Evolutionary conservation across 2,113 vertebrate species (phyloP).

Genomic region (Seriola dumerili): DNA sequence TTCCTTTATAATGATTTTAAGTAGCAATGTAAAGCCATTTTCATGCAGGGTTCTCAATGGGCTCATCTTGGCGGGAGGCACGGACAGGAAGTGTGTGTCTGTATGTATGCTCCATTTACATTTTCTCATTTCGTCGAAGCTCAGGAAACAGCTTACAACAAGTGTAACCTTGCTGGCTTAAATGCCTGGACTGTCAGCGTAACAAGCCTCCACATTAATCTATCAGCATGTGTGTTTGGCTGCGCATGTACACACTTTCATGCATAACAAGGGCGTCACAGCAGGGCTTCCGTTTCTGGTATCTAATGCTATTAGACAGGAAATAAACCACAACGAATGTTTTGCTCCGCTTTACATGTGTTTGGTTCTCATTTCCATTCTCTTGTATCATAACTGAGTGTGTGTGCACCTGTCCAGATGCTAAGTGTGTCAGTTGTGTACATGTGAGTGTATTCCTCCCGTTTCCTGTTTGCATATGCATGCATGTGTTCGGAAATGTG

Average conservation of each 20-base stretch:
- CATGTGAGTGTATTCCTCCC: slow-evolving; percentile 5
- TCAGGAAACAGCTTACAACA: slow-evolving; percentile 48
- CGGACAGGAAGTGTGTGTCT: slow-evolving; percentile 26
- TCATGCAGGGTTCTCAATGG: slow-evolving; percentile 32
- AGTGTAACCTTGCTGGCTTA: slow-evolving; percentile 31
- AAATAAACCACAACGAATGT: slow-evolving; percentile 8
- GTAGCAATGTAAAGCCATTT: slow-evolving; percentile 51
- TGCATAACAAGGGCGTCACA: slow-evolving; percentile 14
- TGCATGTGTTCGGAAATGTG: not conserved
- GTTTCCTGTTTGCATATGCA: not conserved
- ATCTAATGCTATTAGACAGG: slow-evolving; percentile 27
- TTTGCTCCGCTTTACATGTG: slow-evolving; percentile 1
- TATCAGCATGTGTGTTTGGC: slow-evolving; percentile 23
- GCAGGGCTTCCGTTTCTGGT: not conserved
- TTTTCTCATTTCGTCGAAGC: slow-evolving; percentile 41
- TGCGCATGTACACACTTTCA: slow-evolving; percentile 8
- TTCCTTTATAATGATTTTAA: slow-evolving; percentile 69
- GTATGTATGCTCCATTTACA: slow-evolving; percentile 30
- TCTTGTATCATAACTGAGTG: not conserved
- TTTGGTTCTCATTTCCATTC: slow-evolving; percentile 2
- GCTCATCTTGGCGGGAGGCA: slow-evolving; percentile 22
- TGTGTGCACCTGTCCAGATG: slow-evolving; percentile 34
- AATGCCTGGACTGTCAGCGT: slow-evolving; percentile 45
- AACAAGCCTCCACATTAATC: slow-evolving; percentile 46
- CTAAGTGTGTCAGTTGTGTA: slow-evolving; percentile 10